Conservation (phyloP, 2,797 vertebrate species). For the Acestrorhynchus altus region DNA sequence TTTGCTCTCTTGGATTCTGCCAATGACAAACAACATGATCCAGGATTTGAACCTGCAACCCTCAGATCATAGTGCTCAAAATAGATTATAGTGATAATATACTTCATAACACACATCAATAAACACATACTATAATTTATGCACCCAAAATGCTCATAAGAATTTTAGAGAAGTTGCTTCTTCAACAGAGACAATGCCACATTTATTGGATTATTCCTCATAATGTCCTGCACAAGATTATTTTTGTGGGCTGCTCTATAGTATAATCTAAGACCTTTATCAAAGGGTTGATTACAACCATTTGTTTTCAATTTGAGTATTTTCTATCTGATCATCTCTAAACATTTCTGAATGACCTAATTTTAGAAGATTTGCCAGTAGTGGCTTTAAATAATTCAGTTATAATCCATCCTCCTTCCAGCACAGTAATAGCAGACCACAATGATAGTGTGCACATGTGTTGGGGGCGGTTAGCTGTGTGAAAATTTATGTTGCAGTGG, state of each 20-base stretch:
- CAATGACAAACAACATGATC: no score
- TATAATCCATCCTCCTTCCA: not conserved
- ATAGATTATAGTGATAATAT: no score
- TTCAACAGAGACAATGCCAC: constrained; percentile 46
- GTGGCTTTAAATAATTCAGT: constrained; percentile 2
- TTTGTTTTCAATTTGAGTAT: not conserved
- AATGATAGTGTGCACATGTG: not conserved
- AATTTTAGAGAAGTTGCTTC: constrained; percentile 10
- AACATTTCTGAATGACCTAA: not conserved
- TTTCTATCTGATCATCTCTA: not conserved
- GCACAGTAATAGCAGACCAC: constrained; percentile 54
- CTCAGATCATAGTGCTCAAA: no score
- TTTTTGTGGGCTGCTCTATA: not conserved
- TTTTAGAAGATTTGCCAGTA: not conserved
- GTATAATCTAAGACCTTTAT: not conserved
- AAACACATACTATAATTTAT: no score
- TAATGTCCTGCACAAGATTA: not conserved
- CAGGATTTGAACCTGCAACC: no score
- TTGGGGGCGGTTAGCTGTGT: constrained; percentile 31
- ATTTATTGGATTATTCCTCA: constrained; percentile 55
- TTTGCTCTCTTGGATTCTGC: no score
- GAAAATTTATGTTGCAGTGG: constrained; percentile 49
- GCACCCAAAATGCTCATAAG: constrained; percentile 22
- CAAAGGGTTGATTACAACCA: not conserved
- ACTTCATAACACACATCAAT: no score